phyloP scores from a whole-genome alignment of 2,888 invertebrate species.

The Dicycla oo region DNA sequence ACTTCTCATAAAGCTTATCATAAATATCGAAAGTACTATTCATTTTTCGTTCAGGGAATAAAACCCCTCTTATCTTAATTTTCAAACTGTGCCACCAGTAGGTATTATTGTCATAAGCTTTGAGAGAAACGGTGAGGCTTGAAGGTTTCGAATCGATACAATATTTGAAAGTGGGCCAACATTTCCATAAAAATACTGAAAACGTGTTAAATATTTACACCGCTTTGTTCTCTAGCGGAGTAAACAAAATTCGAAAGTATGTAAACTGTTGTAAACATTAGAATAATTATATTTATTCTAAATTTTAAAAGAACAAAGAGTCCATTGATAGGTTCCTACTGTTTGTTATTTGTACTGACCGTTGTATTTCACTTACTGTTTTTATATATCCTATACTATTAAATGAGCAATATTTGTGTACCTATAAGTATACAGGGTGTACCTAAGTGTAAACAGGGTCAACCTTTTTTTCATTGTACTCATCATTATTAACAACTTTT shows the following conservation, averaged over 20 bases:
- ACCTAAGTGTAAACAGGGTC: too few species aligned
- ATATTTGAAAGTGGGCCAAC: slow-evolving; percentile 40
- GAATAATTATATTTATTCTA: slow-evolving; percentile 17
- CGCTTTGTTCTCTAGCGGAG: slow-evolving; percentile 33
- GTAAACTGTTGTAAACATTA: slow-evolving; percentile 36
- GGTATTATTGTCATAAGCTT: slow-evolving; percentile 5
- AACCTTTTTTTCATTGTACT: too few species aligned
- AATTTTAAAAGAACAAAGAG: slow-evolving; percentile 37
- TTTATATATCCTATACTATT: too few species aligned
- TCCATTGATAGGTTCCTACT: slow-evolving; percentile 5
- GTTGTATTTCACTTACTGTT: slow-evolving; percentile 20
- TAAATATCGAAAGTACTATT: not conserved
- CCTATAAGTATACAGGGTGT: too few species aligned
- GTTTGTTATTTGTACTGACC: slow-evolving; percentile 27
- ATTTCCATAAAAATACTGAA: slow-evolving; percentile 34
- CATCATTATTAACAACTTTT: too few species aligned
- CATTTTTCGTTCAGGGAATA: not conserved
- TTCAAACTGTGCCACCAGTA: slow-evolving; percentile 1
- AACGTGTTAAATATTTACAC: slow-evolving; percentile 29
- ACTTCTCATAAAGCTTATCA: not conserved
- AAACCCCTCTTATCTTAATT: not conserved
- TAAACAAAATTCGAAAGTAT: slow-evolving; percentile 32
- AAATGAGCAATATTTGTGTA: too few species aligned
- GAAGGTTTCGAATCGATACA: slow-evolving; percentile 24
- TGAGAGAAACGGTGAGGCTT: not conserved